These are phyloP conservation scores for Athene noctua DNA, from an alignment of 2,113 vertebrate species.

Conservation along the genomic window DNA sequence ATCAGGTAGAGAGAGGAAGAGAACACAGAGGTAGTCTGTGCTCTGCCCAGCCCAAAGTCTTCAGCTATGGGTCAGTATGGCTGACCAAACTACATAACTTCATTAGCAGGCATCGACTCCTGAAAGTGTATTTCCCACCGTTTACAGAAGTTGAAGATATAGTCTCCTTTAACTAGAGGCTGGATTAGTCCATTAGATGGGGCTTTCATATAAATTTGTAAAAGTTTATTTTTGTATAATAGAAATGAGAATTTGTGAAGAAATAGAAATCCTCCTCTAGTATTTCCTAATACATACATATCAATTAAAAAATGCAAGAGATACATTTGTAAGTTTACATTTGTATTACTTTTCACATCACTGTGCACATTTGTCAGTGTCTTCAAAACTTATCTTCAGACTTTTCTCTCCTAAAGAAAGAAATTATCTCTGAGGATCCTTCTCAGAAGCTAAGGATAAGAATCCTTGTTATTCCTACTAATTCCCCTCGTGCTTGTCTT, in stretches of 20 bases:
- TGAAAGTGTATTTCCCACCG: background rate
- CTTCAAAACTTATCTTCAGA: background rate
- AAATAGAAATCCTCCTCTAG: background rate
- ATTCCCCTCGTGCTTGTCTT: background rate
- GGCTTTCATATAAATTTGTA: background rate
- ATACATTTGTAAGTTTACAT: background rate
- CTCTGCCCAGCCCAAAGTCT: background rate
- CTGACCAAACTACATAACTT: background rate
- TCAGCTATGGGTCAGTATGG: background rate
- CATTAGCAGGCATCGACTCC: background rate
- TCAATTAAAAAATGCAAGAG: background rate
- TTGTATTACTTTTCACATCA: background rate
- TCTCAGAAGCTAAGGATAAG: background rate
- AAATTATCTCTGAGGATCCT: background rate
- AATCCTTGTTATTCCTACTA: background rate
- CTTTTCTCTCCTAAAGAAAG: background rate
- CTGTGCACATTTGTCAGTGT: background rate
- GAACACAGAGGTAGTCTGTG: background rate
- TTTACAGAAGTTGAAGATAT: background rate
- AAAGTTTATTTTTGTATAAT: background rate
- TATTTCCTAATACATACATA: background rate
- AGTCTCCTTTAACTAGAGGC: background rate
- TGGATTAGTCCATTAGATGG: background rate
- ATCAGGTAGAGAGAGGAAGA: background rate
- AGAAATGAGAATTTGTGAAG: background rate